Evolutionary conservation across 2,113 vertebrate genomes (phyloP).

Genomic region (Todiramphus saurophagus): DNA sequence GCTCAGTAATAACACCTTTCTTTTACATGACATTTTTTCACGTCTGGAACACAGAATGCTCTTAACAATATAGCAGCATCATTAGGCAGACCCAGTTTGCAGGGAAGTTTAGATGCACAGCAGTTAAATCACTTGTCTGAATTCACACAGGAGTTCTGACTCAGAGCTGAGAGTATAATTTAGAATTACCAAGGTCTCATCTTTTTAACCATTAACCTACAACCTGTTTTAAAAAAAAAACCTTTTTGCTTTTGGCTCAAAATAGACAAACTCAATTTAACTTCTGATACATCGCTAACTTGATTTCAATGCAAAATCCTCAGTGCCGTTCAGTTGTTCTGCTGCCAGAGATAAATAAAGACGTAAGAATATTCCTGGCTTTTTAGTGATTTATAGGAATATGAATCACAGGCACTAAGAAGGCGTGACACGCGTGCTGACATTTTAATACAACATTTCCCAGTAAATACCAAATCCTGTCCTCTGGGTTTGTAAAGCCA

Average conservation of each 20-base stretch:
- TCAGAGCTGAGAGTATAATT: background rate
- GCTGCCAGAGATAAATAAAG: background rate
- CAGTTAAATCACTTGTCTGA: background rate
- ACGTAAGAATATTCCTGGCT: background rate
- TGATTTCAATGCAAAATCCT: background rate
- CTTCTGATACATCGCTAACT: background rate
- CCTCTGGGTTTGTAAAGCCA: background rate
- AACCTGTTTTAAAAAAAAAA: background rate
- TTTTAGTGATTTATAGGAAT: background rate
- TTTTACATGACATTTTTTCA: background rate
- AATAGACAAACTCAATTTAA: background rate
- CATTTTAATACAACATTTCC: slow-evolving; percentile 24
- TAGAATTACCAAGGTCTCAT: background rate
- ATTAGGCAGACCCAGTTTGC: background rate
- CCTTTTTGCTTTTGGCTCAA: background rate
- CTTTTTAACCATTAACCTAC: background rate
- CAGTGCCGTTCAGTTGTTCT: background rate
- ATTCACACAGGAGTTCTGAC: background rate
- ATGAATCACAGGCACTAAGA: background rate
- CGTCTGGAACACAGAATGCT: background rate
- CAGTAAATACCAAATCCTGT: background rate
- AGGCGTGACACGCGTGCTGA: background rate
- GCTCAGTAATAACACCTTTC: background rate
- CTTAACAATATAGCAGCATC: background rate
- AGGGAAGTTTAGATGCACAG: background rate